Evolutionary conservation across 64 coral and sea anemone genomes (phyloP).

Genomic region (Porites lutea): DNA sequence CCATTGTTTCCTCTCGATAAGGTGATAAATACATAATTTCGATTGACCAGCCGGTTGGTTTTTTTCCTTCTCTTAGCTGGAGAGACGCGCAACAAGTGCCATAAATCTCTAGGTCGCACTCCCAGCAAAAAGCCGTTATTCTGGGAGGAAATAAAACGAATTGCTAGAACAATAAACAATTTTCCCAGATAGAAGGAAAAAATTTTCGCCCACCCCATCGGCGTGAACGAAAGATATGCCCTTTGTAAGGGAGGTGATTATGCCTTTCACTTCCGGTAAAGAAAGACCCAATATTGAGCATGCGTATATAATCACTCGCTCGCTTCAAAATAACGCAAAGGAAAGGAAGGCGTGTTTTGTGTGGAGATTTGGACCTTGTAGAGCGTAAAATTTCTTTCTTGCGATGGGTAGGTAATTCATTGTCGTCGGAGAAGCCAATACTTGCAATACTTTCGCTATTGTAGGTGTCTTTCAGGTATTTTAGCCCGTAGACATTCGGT

Average conservation of each 20-base stretch:
- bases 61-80: not conserved
- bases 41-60: not conserved
- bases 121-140: too few species aligned
- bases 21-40: not conserved
- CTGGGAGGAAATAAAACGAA: too few species aligned
- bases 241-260: not conserved
- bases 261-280: slow-evolving; percentile 59
- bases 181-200: not conserved
- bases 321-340: slow-evolving; percentile 15
- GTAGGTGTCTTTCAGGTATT: slow-evolving; percentile 7
- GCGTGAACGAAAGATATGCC: not conserved
- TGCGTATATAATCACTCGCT: slow-evolving; percentile 57
- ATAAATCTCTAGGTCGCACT: not conserved
- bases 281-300: not conserved
- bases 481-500: not conserved
- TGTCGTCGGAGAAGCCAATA: not conserved
- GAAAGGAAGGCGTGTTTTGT: slow-evolving; percentile 68
- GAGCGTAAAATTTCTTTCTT: slow-evolving; percentile 43
- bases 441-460: slow-evolving; percentile 4
- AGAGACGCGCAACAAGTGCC: slow-evolving; percentile 8
- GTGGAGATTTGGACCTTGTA: not conserved
- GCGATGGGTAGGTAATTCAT: slow-evolving; percentile 61
- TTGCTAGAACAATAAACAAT: too few species aligned
- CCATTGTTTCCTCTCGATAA: not conserved
- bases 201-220: not conserved